These are phyloP conservation scores for Lycocerus yunnanus DNA, from an alignment of 2,888 invertebrate genomes.

Conservation along the genomic window DNA sequence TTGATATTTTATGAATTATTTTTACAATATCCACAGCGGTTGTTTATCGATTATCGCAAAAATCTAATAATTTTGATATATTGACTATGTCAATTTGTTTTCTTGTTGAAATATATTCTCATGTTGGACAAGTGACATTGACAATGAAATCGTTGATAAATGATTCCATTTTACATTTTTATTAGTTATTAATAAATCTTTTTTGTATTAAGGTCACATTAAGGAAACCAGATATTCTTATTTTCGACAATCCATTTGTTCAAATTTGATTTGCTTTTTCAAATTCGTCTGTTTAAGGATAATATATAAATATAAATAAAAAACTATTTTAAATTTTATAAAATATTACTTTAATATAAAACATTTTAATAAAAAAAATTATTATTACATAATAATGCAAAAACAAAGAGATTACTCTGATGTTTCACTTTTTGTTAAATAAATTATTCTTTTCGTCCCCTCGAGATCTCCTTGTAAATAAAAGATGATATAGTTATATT, in stretches of 20 bases:
- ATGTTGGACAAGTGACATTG: neutral
- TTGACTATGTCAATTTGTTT: constrained; percentile 12
- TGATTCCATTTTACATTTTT: neutral
- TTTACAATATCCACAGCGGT: constrained; percentile 46
- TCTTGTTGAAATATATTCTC: neutral
- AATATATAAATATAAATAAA: too few species aligned
- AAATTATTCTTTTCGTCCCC: too few species aligned
- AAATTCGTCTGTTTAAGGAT: too few species aligned
- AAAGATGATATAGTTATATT: too few species aligned
- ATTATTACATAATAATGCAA: too few species aligned
- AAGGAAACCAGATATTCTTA: neutral
- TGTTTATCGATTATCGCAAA: constrained; percentile 39
- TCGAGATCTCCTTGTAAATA: too few species aligned
- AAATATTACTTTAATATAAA: too few species aligned
- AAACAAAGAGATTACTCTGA: too few species aligned
- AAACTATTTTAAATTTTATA: too few species aligned
- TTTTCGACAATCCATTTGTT: neutral
- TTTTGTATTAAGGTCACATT: neutral
- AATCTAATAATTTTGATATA: constrained; percentile 21
- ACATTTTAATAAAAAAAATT: too few species aligned
- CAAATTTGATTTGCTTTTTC: neutral
- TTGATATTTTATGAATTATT: constrained; percentile 52
- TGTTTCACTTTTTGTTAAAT: too few species aligned
- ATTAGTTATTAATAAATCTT: neutral
- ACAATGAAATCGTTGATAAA: neutral